Evolutionary conservation across 2,888 invertebrate genomes (phyloP).

Genomic region (Polia nebulosa): DNA sequence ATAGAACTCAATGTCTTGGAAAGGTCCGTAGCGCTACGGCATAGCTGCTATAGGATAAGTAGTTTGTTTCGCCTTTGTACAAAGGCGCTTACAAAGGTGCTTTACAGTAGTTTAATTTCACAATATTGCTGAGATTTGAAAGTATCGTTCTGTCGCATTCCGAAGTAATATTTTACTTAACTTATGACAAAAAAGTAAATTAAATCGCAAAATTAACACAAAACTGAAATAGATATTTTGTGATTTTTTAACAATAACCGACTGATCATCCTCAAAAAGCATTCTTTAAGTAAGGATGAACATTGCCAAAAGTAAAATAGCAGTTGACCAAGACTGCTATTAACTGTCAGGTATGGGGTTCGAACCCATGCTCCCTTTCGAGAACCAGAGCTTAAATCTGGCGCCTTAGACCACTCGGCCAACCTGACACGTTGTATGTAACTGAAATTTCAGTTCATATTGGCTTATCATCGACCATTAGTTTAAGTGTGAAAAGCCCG

Average conservation of each 20-base stretch:
- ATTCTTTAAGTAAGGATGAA: background rate
- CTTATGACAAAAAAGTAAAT: background rate
- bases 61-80: background rate
- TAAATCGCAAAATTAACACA: background rate
- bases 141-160: background rate
- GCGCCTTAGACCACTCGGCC: conserved; percentile 96
- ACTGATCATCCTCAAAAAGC: background rate
- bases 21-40: conserved; percentile 1
- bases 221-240: background rate
- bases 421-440: conserved; percentile 90
- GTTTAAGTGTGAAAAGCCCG: background rate
- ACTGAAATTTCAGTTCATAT: background rate
- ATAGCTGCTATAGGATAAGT: background rate
- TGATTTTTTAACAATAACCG: background rate
- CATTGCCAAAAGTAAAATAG: background rate
- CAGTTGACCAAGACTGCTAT: background rate
- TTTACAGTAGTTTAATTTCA: background rate
- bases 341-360: conserved; percentile 94
- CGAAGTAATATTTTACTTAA: background rate
- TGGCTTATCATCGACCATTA: too few species aligned
- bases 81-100: accelerated
- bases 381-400: conserved; percentile 96
- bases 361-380: conserved; percentile 96
- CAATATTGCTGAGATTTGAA: background rate
- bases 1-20: background rate